Conservation (phyloP, 2,797 vertebrate species). For the Otolemur crassicaudatus region DNA sequence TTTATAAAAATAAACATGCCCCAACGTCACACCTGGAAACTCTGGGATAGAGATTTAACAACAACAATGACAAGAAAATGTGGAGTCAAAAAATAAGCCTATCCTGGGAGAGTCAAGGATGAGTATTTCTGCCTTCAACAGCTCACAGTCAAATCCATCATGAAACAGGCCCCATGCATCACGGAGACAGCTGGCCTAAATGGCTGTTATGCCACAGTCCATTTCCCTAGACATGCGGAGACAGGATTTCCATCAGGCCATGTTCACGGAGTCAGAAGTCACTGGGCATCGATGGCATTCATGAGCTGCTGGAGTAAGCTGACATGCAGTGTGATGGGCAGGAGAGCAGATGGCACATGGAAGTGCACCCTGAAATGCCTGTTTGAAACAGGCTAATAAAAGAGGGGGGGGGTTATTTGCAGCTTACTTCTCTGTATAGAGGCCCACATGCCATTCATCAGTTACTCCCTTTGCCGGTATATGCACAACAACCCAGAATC, state of each 20-base stretch:
- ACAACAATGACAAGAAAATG: background rate
- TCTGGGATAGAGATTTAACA: background rate
- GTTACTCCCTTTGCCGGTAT: background rate
- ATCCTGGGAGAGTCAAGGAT: background rate
- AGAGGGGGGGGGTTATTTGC: background rate
- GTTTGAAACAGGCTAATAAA: background rate
- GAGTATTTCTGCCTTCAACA: background rate
- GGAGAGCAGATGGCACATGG: background rate
- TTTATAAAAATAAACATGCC: background rate
- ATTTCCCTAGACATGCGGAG: background rate
- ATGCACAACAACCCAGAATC: background rate
- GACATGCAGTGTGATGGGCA: background rate
- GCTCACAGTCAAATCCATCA: background rate
- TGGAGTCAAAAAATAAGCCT: background rate
- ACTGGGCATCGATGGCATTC: background rate
- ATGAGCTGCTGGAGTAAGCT: background rate
- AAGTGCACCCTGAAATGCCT: background rate
- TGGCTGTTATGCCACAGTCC: background rate
- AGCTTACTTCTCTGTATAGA: background rate
- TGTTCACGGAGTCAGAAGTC: background rate
- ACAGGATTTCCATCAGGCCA: background rate
- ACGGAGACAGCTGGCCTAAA: background rate
- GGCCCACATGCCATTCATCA: background rate
- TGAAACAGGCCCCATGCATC: background rate
- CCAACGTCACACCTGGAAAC: background rate